Conservation (phyloP, 2,113 vertebrate genomes). For the Halichoerus grypus region DNA sequence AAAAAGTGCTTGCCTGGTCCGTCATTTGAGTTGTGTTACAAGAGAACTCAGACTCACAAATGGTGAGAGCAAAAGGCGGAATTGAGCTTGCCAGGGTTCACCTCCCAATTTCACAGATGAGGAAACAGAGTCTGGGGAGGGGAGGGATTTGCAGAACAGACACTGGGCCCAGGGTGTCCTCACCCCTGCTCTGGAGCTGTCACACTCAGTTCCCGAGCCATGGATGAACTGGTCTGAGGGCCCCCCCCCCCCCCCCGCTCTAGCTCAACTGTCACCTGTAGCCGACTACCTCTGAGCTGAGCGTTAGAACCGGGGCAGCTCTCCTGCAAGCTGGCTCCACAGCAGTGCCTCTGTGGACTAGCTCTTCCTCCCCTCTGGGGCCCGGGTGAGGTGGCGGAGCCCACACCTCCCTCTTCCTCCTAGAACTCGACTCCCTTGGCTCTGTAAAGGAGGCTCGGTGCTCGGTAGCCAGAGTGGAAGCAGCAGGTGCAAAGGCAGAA, state of each 20-base stretch:
- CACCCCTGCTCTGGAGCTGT: background rate
- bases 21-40: background rate
- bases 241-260: background rate
- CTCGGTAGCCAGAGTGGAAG: background rate
- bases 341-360: too few species aligned
- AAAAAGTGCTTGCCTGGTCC: background rate
- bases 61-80: background rate
- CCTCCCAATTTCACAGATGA: background rate
- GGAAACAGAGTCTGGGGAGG: background rate
- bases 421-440: background rate
- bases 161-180: background rate
- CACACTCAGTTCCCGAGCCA: background rate
- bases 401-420: background rate
- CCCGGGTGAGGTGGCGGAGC: background rate
- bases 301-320: background rate
- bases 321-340: background rate
- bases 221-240: background rate
- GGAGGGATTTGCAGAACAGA: background rate
- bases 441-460: too few species aligned
- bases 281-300: background rate
- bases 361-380: background rate
- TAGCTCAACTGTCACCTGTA: background rate
- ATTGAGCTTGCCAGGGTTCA: background rate
- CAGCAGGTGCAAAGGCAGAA: background rate
- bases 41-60: background rate